Evolutionary conservation across 1,140 invertebrate species (phyloP), one percentile per base, ranked within the genome.

Genomic region (Drosophila watanabei): DNA sequence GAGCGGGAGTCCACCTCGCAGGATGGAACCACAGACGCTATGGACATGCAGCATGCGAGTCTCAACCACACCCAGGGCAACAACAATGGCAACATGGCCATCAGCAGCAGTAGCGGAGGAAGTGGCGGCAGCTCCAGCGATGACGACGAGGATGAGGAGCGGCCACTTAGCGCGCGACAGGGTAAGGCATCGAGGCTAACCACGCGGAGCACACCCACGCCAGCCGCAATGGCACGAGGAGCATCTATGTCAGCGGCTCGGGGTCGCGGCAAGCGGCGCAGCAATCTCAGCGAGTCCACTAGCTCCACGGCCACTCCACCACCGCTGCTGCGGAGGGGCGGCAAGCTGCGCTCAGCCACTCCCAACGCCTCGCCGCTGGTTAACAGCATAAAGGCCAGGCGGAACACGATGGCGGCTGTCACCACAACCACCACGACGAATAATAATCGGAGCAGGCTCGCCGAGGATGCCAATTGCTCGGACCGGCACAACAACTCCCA

Each of bases 181-280:
- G 59, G 48, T 13, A 73, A 81, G 73, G 35, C 66, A 46, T 39
- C 73, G 45, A 79, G 78, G 32, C 43, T 87, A n/a, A 41, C 49
- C 10, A 78, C 80, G 13, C 83, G 88, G 13, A 87, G 80, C 37
- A 92, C 90, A 6, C 82, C 91, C 14, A 92, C 85, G 2, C 85
- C 82, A 41, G 37, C 62, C 9, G 18, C 43, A 39, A 45, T 41
- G 52, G 43, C 73, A 64, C 48, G 81, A 60, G 48, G 60, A 60
- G 54, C 41, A 5, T 68, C 62, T 13, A 46, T 80, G 43, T 39
- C 59, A 1, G 63, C 66, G 0, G 43, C 71, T 0, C 57, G 85
- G n/a, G 89, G 90, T 7, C 58, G 90, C 2, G 81, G 82, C n/a
- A 92, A 92, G 63, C 70, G 82, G 69, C 91, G 83, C 7, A 92